Base-by-base conservation (phyloP, 1,140 invertebrate genomes). In the Monochamus saltuarius region DNA sequence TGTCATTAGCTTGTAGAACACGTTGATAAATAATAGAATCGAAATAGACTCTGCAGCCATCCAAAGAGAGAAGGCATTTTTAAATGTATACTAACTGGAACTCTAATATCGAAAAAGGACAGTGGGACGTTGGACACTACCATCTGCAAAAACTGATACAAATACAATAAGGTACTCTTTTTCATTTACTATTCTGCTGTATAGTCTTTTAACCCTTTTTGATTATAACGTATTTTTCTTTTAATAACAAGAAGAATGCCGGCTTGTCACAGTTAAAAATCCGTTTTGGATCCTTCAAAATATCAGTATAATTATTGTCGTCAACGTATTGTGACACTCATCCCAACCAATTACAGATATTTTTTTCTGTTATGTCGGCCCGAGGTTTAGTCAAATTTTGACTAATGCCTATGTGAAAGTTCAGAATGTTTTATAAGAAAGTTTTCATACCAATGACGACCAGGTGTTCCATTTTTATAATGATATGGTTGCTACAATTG, bases 31-130 rank as follows among this genome's bases (percentile, higher is more conserved):
- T 54, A 74, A 79, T 66, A 78, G 69, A 62, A 70, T 77, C 58
- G 78, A 79, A 10, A n/a, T n/a, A n/a, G n/a, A n/a, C 62, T 46
- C 69, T 72, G 22, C 36, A 67, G 52, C 78, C 73, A 77, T 79
- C 77, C 77, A 79, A 7, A 13, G 71, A 64, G 17, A 40, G 34
- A 1, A 40, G 56, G 56, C 46, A 51, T 47, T 38, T 16, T 22
- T 29, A 17, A 22, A 29, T 16, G 17, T 19, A 57, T 36, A 17
- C 13, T 35, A 7, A n/a, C 8, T n/a, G 55, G 55, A 11, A 46
- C 19, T 47, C 35, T 35, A 29, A 57, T 57, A 40, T 16, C 13
- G 34, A 42, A 57, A 37, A 7, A 57, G 29, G 16, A 47, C 34
- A 60, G 36, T 14, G 10, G 55, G 45, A 36, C 19, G 42, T 46